Evolutionary conservation across 2,888 invertebrate genomes (phyloP), one percentile per base, ranked within the genome.

Genomic region (Minunthozetes semirufus): DNA sequence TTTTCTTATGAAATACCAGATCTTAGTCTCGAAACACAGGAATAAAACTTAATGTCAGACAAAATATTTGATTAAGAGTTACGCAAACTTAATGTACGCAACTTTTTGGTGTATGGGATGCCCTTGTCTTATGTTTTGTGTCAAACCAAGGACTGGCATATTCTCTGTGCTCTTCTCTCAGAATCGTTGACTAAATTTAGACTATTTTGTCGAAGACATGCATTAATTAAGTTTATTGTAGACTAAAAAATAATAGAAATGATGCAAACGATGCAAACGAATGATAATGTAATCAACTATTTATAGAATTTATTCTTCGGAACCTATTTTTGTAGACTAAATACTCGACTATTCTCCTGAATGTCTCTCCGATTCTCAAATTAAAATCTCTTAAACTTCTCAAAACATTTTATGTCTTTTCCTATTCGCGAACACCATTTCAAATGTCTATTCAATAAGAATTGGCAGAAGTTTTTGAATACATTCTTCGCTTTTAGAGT

Each of bases 71-170:
- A 59, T 59, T 29, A 29, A 29, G 27, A 59, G 59, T 59, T 59
- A 29, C 19, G 59, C 15, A 15, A 59, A 59, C 17, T 29, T 56
- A 22, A 22, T 17, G 19, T 59, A 29, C 15, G 29, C 22, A 17
- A 48, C 9, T 59, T 13, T 59, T 59, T 6, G 59, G 22, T 22
- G 6, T 11, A 22, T 19, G 22, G 22, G 22, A 50, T 50, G 50
- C 42, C 42, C 59, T 59, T 59, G 59, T 29, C 59, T 59, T 29
- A 15, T 29, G 29, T 59, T 1, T 59, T 59, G 29, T 59, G 59
- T 59, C 59, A 59, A 59, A 59, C 59, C 59, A 59, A 59, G 59
- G 59, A 29, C 59, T 29, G 59, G 25, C 27, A 29, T 9, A 27
- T 59, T 50, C 50, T 33, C 33, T 33, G 4, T 17, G 3, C 17